Percentiles rank a stretch among this genome's conserved stretches.
Conservation (phyloP, 2,888 invertebrate species). For the Aradus depressus region DNA sequence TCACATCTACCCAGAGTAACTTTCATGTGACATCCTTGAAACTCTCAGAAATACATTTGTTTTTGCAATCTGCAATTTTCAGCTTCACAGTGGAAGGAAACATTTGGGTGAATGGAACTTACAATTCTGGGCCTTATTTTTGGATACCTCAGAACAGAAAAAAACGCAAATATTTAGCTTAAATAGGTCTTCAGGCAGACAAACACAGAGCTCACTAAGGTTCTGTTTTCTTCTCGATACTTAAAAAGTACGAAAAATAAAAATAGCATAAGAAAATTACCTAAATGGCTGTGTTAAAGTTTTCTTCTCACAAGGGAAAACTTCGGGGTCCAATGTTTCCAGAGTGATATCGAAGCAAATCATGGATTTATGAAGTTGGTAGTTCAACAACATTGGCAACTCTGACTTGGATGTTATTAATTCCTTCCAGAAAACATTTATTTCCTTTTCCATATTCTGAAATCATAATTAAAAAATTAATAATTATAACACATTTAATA, state of each 20-base stretch:
- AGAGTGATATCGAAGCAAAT: slow-evolving; percentile 77
- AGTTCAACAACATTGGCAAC: slow-evolving; percentile 49
- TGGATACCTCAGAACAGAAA: too few relatives aligned
- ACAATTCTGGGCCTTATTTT: too few relatives aligned
- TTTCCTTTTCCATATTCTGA: slow-evolving; percentile 57
- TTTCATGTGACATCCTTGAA: too few relatives aligned
- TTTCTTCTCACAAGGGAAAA: slow-evolving; percentile 67
- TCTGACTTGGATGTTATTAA: slow-evolving; percentile 35
- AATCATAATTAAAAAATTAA: slow-evolving; percentile 27
- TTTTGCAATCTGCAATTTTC: too few relatives aligned
- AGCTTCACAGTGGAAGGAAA: too few relatives aligned
- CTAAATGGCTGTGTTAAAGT: slow-evolving; percentile 58
- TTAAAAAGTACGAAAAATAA: not conserved
- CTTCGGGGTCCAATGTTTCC: slow-evolving; percentile 60
- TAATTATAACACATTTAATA: not conserved
- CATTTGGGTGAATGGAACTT: too few relatives aligned
- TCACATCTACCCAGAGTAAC: too few relatives aligned
- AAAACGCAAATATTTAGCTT: too few relatives aligned
- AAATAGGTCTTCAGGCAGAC: too few relatives aligned
- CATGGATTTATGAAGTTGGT: slow-evolving; percentile 68
- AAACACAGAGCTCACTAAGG: too few relatives aligned
- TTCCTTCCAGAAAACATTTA: slow-evolving; percentile 50
- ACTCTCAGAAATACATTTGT: too few relatives aligned
- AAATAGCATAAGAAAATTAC: slow-evolving; percentile 33
- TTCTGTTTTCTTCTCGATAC: not conserved